Conservation (phyloP, 1,140 invertebrate genomes). For the Leptinotarsa lineolata region DNA sequence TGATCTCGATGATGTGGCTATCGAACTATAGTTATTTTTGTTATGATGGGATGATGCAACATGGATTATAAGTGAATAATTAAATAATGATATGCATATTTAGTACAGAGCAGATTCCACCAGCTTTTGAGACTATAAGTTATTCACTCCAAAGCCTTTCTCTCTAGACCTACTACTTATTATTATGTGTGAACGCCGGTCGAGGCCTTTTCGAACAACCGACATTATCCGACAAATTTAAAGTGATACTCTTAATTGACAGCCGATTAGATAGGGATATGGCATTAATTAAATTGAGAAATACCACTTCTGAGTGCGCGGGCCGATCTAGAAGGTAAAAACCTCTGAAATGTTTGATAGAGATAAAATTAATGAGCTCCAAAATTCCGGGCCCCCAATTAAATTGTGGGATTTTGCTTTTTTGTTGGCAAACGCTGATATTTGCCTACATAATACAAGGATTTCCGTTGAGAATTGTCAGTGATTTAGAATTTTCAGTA, state of each 20-base stretch:
- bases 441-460: slow-evolving; percentile 3
- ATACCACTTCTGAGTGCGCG: slow-evolving; percentile 15
- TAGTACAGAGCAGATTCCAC: neutral
- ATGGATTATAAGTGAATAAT: too few relatives aligned
- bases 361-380: slow-evolving; percentile 45
- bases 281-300: slow-evolving; percentile 40
- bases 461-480: neutral
- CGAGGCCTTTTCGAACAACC: neutral
- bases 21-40: too few relatives aligned
- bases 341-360: slow-evolving; percentile 3
- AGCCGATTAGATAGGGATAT: slow-evolving; percentile 46
- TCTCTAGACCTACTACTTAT: neutral
- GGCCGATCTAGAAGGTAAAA: slow-evolving; percentile 14
- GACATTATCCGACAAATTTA: slow-evolving; percentile 31
- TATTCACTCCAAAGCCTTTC: neutral
- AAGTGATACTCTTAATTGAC: slow-evolving; percentile 44
- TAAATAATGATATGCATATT: too few relatives aligned
- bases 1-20: too few relatives aligned
- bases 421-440: neutral
- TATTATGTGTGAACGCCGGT: neutral
- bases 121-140: neutral
- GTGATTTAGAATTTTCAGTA: neutral
- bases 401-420: slow-evolving; percentile 31
- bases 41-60: too few relatives aligned
- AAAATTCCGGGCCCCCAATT: slow-evolving; percentile 34